Evolutionary conservation across 1,140 invertebrate species (phyloP).

Genomic region (Pseudomyrmex sp.): DNA sequence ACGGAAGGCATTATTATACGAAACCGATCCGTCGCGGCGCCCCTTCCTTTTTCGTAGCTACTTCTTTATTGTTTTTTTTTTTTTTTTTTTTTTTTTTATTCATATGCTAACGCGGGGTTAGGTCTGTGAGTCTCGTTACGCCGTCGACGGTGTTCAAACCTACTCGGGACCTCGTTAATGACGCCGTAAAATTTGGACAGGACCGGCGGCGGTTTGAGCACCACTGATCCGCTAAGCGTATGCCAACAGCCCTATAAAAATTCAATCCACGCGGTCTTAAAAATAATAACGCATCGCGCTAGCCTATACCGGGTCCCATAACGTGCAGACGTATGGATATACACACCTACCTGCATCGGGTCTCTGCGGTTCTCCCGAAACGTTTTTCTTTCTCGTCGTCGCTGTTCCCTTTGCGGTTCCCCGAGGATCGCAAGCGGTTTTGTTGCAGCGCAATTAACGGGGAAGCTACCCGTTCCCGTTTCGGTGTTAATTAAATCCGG

Average conservation of each 20-base stretch:
- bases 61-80: constrained; percentile 62
- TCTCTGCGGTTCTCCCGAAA: constrained; percentile 49
- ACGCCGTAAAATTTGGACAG: constrained; percentile 65
- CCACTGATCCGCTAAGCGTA: constrained; percentile 70
- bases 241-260: constrained; percentile 76
- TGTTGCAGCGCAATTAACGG: constrained; percentile 46
- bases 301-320: constrained; percentile 68
- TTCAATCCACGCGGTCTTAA: constrained; percentile 76
- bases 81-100: constrained; percentile 61
- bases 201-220: constrained; percentile 60
- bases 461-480: constrained; percentile 22
- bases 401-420: constrained; percentile 17
- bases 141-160: constrained; percentile 64
- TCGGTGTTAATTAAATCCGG: constrained; percentile 25
- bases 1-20: constrained; percentile 71
- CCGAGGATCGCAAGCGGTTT: constrained; percentile 41
- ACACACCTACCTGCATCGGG: constrained; percentile 47
- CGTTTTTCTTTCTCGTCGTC: constrained; percentile 44
- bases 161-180: constrained; percentile 62
- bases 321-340: constrained; percentile 61
- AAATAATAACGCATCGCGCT: constrained; percentile 77
- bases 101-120: constrained; percentile 77
- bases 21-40: constrained; percentile 74
- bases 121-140: constrained; percentile 69
- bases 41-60: constrained; percentile 64